Evolutionary conservation across 2,113 vertebrate species (phyloP), one percentile per base, ranked within the genome.

Genomic region (Nothoprocta perdicaria): DNA sequence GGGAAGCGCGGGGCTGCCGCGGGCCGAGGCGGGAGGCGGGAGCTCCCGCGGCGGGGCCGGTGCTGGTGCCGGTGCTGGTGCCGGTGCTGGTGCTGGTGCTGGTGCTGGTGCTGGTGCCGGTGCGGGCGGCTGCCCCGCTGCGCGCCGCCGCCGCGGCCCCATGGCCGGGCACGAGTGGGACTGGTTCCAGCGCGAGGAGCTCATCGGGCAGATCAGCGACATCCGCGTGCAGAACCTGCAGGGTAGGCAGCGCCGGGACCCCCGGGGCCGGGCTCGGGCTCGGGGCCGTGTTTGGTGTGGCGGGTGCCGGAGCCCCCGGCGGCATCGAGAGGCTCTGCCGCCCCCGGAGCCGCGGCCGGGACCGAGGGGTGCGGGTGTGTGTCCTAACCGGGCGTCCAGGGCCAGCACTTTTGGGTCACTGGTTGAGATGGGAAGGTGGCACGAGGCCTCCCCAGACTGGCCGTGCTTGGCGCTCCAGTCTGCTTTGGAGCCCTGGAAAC

Each of bases 141-240:
- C 53, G 53, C 38, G 55, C 35, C 35, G 35, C 55, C 72, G 13
- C 67, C 76, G 67, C 71, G 52, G 82, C 95, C 95, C 91, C 96
- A 99, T 99, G 98, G 99, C 98, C 43, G 98, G 98, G 90, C 98
- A 98, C 97, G 97, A 98, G 83, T 98, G 98, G 98, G 98, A 98
- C 87, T 99, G 98, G 98, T 99, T 99, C 96, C 98, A 99, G 91
- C 98, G 99, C 58, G 99, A 99, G 97, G 99, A 99, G 95, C 97
- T 99, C 38, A 99, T 99, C 97, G 98, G 98, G 13, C 98, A 99
- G 93, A 99, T 99, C 97, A 99, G 98, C 98, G 99, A 99, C 98
- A 98, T 99, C 95, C 97, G 99, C 86, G 99, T 99, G 74, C 99
- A 99, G 91, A 99, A 99, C 95, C 98, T 99, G 61, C 99, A 99